Percentiles rank a stretch among this genome's conserved stretches.
These are phyloP conservation scores for Hemaris fuciformis DNA, from an alignment of 2,888 invertebrate genomes.

Conservation along the genomic window DNA sequence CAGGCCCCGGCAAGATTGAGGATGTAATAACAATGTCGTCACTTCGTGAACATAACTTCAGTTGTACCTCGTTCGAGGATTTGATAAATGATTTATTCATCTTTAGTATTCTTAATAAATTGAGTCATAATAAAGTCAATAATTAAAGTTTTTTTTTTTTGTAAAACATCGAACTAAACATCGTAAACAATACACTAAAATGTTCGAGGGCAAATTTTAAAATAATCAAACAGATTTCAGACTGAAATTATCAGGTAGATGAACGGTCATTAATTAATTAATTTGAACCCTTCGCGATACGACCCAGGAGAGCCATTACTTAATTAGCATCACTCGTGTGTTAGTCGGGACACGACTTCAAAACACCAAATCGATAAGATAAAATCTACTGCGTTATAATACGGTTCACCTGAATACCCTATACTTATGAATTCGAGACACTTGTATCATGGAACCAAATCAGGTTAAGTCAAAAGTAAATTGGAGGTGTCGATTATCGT, in stretches of 20 bases:
- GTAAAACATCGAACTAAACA: not conserved
- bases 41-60: slow-evolving; percentile 76
- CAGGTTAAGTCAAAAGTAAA: not conserved
- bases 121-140: too few species aligned
- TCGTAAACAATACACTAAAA: slow-evolving; percentile 8
- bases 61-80: slow-evolving; percentile 57
- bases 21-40: slow-evolving; percentile 78
- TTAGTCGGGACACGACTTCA: slow-evolving; percentile 30
- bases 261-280: slow-evolving; percentile 79
- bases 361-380: slow-evolving; percentile 16
- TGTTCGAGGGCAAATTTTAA: slow-evolving; percentile 41
- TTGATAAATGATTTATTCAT: slow-evolving; percentile 59
- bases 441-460: not conserved
- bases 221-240: slow-evolving; percentile 41
- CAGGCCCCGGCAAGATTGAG: slow-evolving; percentile 60
- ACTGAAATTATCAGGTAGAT: slow-evolving; percentile 57
- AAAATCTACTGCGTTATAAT: not conserved
- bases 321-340: slow-evolving; percentile 70
- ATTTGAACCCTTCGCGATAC: slow-evolving; percentile 66
- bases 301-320: slow-evolving; percentile 72
- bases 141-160: too few species aligned
- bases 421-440: not conserved
- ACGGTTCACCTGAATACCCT: not conserved
- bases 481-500: too few species aligned
- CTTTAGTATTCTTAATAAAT: slow-evolving; percentile 21